Percentiles rank a stretch among this genome's conserved stretches.
These are phyloP conservation scores for Sarcophaga peregrina DNA, from an alignment of 1,140 invertebrate species.

Conservation along the genomic window DNA sequence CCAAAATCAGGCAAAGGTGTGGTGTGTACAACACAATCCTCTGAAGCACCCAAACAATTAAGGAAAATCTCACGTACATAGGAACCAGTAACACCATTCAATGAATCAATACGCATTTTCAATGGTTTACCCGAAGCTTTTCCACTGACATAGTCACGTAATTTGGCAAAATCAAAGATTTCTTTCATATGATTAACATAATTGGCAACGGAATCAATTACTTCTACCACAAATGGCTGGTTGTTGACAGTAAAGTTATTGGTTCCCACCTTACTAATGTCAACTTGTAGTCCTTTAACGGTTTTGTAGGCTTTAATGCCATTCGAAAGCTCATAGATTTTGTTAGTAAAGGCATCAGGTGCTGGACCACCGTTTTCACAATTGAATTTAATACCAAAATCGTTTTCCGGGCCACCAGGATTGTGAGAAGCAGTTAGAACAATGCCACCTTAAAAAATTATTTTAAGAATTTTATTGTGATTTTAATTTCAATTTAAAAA, in stretches of 20 bases:
- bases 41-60: conserved; percentile 82
- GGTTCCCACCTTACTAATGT: conserved; percentile 79
- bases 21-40: conserved; percentile 77
- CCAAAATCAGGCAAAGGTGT: conserved; percentile 94
- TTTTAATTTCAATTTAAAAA: too few species aligned
- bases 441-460: conserved; percentile 81
- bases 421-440: conserved; percentile 98
- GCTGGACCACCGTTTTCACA: conserved; percentile 96
- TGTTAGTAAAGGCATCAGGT: conserved; percentile 89
- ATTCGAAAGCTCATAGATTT: conserved; percentile 87
- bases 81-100: conserved; percentile 98
- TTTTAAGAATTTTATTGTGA: not conserved
- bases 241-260: conserved; percentile 75
- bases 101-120: conserved; percentile 89
- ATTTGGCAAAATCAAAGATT: conserved; percentile 94
- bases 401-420: conserved; percentile 95
- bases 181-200: conserved; percentile 94
- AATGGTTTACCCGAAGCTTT: conserved; percentile 75
- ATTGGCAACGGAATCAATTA: conserved; percentile 92
- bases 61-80: conserved; percentile 93
- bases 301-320: conserved; percentile 84
- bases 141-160: conserved; percentile 82
- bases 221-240: conserved; percentile 83
- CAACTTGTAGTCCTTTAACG: conserved; percentile 79
- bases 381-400: conserved; percentile 99